Conservation (phyloP, 2,888 invertebrate species). For the Orgyia antiqua region DNA sequence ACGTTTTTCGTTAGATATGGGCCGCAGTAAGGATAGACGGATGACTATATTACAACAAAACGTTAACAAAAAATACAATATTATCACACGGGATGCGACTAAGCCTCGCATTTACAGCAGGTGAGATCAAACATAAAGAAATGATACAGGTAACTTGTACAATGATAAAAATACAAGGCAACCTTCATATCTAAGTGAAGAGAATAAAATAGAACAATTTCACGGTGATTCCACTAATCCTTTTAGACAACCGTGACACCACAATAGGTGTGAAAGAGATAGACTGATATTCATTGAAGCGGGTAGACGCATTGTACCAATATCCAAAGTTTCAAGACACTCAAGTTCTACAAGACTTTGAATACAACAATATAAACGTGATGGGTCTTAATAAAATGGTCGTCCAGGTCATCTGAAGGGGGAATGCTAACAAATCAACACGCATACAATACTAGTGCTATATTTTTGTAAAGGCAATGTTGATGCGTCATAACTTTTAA, state of each 20-base stretch:
- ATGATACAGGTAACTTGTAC: slow-evolving; percentile 33
- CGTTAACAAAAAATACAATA: slow-evolving; percentile 9
- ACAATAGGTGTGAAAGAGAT: slow-evolving; percentile 51
- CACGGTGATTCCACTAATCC: slow-evolving; percentile 59
- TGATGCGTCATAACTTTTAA: slow-evolving; percentile 73
- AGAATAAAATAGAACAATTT: too few relatives aligned
- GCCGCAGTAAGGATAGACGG: too few relatives aligned
- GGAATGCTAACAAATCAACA: slow-evolving; percentile 62
- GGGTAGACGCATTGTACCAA: slow-evolving; percentile 50
- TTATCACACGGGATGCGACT: slow-evolving; percentile 8
- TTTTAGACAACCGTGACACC: slow-evolving; percentile 46
- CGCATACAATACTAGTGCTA: slow-evolving; percentile 41
- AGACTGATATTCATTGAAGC: slow-evolving; percentile 57
- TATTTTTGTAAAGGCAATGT: slow-evolving; percentile 46
- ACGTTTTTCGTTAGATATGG: too few relatives aligned
- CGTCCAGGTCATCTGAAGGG: slow-evolving; percentile 48
- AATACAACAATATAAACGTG: slow-evolving; percentile 15
- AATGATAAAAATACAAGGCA: slow-evolving; percentile 32
- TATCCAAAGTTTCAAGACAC: slow-evolving; percentile 26
- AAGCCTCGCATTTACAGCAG: slow-evolving; percentile 13
- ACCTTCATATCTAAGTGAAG: slow-evolving; percentile 31
- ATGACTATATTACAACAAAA: background rate
- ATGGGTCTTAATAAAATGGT: slow-evolving; percentile 42
- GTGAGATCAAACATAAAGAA: slow-evolving; percentile 20
- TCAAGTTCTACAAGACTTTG: slow-evolving; percentile 7